Conservation (phyloP, 2,113 vertebrate species). For the Conger conger region DNA sequence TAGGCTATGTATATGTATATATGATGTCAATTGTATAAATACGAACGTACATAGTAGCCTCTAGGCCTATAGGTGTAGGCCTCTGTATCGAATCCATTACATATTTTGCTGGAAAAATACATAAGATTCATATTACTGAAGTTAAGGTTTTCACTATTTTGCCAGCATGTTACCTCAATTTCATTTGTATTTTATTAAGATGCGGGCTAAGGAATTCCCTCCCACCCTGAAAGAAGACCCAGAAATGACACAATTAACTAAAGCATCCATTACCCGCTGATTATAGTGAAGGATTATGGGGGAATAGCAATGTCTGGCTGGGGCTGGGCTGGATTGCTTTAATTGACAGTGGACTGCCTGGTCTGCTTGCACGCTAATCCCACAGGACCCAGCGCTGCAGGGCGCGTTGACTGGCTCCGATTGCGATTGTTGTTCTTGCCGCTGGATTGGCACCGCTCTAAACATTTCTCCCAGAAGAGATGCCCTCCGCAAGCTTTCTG, state of each 20-base stretch:
- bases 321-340: slow-evolving; percentile 43
- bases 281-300: slow-evolving; percentile 22
- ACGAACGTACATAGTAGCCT: too few relatives aligned
- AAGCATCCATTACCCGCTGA: not conserved
- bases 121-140: not conserved
- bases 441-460: slow-evolving; percentile 56
- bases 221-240: slow-evolving; percentile 39
- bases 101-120: not conserved
- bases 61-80: not conserved
- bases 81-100: not conserved
- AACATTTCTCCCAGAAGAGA: slow-evolving; percentile 45
- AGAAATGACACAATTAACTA: not conserved
- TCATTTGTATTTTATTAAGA: not conserved
- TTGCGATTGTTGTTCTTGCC: slow-evolving; percentile 52
- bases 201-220: not conserved
- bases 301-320: slow-evolving; percentile 36
- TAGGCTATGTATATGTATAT: too few relatives aligned
- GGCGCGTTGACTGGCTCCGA: slow-evolving; percentile 45
- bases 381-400: slow-evolving; percentile 55
- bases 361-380: slow-evolving; percentile 67
- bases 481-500: slow-evolving; percentile 34
- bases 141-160: not conserved
- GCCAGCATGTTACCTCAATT: not conserved
- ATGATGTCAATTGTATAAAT: too few relatives aligned
- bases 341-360: slow-evolving; percentile 62